A percentile compares a stretch with the other conserved stretches of the same genome.
Evolutionary conservation across 2,113 vertebrate species (phyloP).

Genomic region (Malurus alboscapulatus): DNA sequence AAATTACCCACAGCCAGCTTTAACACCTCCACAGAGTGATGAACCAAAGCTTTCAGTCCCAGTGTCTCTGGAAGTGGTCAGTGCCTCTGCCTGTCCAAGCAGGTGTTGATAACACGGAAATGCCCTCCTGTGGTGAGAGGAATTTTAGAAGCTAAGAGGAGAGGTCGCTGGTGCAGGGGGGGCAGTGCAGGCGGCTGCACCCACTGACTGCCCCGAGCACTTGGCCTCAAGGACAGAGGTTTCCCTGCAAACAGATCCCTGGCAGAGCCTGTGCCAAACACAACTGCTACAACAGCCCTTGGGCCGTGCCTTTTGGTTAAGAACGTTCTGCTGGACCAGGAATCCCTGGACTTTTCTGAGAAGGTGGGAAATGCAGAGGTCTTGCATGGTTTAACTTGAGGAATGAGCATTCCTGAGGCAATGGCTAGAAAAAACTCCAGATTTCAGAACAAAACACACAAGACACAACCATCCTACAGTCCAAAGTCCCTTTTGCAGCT

Average conservation of each 20-base stretch:
- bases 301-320: background rate
- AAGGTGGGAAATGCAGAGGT: background rate
- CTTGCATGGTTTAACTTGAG: background rate
- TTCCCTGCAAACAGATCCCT: background rate
- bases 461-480: background rate
- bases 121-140: background rate
- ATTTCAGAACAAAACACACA: background rate
- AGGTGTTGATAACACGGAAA: constrained; percentile 19
- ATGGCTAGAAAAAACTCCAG: background rate
- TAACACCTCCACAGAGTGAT: constrained; percentile 32
- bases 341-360: background rate
- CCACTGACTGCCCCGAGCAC: background rate
- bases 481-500: background rate
- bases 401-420: background rate
- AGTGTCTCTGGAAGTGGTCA: background rate
- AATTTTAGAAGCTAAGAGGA: constrained; percentile 40
- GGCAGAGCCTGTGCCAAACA: background rate
- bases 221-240: background rate
- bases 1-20: background rate
- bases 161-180: background rate
- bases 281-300: background rate
- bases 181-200: background rate
- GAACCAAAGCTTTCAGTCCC: background rate
- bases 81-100: background rate
- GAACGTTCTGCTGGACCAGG: background rate